These are phyloP conservation scores for Nerophis ophidion DNA, from an alignment of 2,113 vertebrate genomes.

Conservation along the genomic window DNA sequence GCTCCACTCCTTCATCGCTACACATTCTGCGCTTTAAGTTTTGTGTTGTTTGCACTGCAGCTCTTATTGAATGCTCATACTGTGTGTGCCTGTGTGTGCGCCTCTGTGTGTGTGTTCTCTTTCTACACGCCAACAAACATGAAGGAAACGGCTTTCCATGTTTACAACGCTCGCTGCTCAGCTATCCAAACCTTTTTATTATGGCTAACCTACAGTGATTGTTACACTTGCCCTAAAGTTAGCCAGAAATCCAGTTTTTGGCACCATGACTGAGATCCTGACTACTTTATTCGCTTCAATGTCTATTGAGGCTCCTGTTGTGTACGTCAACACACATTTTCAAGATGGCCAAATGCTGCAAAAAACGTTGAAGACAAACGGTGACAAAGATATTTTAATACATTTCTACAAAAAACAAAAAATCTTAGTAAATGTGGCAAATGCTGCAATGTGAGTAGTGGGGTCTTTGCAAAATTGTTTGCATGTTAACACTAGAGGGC, in stretches of 20 bases:
- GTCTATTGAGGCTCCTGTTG: conserved; percentile 4
- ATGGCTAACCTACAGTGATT: no score
- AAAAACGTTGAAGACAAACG: background rate
- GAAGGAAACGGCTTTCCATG: background rate
- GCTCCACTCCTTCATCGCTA: conserved; percentile 59
- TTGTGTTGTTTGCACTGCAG: conserved; percentile 60
- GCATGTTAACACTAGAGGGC: background rate
- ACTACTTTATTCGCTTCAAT: background rate
- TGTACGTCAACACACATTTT: background rate
- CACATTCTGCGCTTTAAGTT: conserved; percentile 48
- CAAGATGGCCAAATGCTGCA: background rate
- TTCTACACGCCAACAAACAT: background rate
- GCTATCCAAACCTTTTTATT: no score
- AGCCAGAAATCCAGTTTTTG: background rate
- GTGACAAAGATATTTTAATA: conserved; percentile 2
- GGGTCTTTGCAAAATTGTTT: background rate
- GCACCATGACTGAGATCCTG: conserved; percentile 2
- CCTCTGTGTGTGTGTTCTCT: background rate
- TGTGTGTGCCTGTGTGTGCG: background rate
- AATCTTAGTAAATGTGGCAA: conserved; percentile 21
- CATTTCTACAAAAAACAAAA: conserved; percentile 1
- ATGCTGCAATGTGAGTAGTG: conserved; percentile 30
- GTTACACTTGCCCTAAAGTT: background rate
- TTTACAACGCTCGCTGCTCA: background rate
- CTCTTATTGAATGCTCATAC: background rate